Percentiles rank a stretch among this genome's conserved stretches.
Conservation (phyloP, 2,888 invertebrate genomes). For the Rhingia campestris region DNA sequence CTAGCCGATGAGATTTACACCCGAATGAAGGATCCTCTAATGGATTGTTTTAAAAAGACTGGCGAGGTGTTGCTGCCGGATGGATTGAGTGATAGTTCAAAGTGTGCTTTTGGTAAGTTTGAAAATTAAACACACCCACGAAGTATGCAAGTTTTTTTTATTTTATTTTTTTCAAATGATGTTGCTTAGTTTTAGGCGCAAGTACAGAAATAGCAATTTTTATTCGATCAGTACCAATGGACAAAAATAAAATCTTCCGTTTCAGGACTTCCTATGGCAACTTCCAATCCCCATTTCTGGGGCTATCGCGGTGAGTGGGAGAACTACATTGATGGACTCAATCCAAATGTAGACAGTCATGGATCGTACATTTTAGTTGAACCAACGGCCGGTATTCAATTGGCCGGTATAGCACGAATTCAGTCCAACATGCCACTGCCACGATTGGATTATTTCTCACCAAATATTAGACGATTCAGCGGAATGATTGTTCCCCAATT, state of each 20-base stretch:
- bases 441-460: slow-evolving; percentile 79
- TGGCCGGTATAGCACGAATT: slow-evolving; percentile 76
- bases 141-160: no score
- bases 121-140: neutral
- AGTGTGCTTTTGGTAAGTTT: slow-evolving; percentile 86
- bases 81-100: slow-evolving; percentile 86
- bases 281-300: slow-evolving; percentile 89
- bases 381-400: slow-evolving; percentile 87
- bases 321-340: slow-evolving; percentile 86
- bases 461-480: slow-evolving; percentile 82
- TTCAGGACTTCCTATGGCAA: slow-evolving; percentile 87
- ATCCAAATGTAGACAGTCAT: slow-evolving; percentile 85
- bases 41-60: slow-evolving; percentile 61
- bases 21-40: slow-evolving; percentile 28
- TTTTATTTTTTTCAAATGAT: no score
- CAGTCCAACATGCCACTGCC: slow-evolving; percentile 57
- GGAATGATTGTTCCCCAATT: slow-evolving; percentile 86
- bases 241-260: neutral
- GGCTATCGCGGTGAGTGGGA: slow-evolving; percentile 79
- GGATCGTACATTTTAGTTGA: slow-evolving; percentile 87
- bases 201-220: no score
- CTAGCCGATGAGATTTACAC: slow-evolving; percentile 55
- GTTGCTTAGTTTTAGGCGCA: no score
- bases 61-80: slow-evolving; percentile 83
- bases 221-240: no score